Evolutionary conservation across 2,888 invertebrate genomes (phyloP).

Genomic region (Emmelina monodactyla): DNA sequence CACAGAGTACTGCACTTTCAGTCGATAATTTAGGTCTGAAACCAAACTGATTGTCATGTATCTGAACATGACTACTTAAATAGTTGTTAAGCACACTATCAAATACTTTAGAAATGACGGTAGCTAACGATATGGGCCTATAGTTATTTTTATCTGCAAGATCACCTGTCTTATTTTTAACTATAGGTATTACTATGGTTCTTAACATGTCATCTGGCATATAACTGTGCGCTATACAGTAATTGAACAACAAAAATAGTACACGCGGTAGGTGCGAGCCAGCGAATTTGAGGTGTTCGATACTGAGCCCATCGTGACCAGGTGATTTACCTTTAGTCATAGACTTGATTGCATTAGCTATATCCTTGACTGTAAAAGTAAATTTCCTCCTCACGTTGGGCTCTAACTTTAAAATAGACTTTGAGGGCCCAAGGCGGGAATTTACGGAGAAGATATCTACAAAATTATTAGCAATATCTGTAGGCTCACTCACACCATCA

Average conservation of each 20-base stretch:
- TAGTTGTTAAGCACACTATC: constrained; percentile 5
- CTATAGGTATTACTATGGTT: constrained; percentile 12
- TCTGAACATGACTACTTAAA: neutral
- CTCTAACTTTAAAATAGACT: neutral
- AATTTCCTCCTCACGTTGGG: neutral
- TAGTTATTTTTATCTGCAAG: constrained; percentile 3
- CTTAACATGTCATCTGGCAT: constrained; percentile 5
- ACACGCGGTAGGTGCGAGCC: too few relatives aligned
- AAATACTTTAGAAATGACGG: constrained; percentile 5
- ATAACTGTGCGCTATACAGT: constrained; percentile 4
- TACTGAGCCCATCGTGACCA: constrained; percentile 1
- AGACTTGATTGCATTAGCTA: neutral
- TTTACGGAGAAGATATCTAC: constrained; percentile 6
- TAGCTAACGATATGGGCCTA: constrained; percentile 8
- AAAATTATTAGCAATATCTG: constrained; percentile 8
- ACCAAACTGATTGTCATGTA: constrained; percentile 5
- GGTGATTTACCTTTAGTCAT: constrained; percentile 1
- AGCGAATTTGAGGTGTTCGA: neutral
- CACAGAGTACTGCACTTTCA: too few relatives aligned
- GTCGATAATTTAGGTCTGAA: too few relatives aligned
- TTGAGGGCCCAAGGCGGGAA: neutral
- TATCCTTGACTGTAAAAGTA: neutral
- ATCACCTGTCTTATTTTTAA: constrained; percentile 11
- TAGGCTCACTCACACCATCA: constrained; percentile 4
- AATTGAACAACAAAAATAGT: neutral